These are phyloP conservation scores for Choloepus hoffmanni DNA, from an alignment of 2,113 vertebrate species.

Conservation along the genomic window DNA sequence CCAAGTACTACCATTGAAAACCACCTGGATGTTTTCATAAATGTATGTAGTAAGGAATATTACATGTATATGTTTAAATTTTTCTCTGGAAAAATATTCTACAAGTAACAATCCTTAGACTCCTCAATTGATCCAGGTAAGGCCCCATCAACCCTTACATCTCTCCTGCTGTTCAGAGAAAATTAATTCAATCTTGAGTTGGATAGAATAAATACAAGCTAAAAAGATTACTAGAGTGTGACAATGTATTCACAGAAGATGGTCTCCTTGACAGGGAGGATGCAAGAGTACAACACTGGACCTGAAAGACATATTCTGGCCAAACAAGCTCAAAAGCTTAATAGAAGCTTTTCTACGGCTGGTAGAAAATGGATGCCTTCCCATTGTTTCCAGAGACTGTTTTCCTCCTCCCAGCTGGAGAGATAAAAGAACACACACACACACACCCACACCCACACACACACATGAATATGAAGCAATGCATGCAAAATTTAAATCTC, in stretches of 20 bases:
- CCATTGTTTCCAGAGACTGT: neutral
- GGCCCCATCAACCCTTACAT: neutral
- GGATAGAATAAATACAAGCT: slow-evolving; percentile 55
- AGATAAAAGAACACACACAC: neutral
- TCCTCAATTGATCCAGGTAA: neutral
- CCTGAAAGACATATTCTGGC: neutral
- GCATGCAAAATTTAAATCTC: neutral
- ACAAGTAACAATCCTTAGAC: neutral
- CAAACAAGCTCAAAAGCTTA: neutral
- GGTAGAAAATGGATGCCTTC: neutral
- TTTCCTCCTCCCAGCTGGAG: neutral
- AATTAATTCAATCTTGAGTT: slow-evolving; percentile 59
- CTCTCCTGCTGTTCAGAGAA: slow-evolving; percentile 47
- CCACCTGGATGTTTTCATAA: neutral
- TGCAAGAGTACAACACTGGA: neutral
- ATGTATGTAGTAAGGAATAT: neutral
- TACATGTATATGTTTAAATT: neutral
- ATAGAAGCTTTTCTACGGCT: neutral
- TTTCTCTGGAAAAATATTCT: neutral
- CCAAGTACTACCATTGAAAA: neutral
- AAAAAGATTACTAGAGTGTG: slow-evolving; percentile 50
- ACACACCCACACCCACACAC: neutral
- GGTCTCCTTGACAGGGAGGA: neutral
- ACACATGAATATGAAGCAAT: neutral
- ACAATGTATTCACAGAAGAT: slow-evolving; percentile 2